phyloP scores from a whole-genome alignment of 2,888 invertebrate genomes.

The Pristionchus fissidentatus region DNA sequence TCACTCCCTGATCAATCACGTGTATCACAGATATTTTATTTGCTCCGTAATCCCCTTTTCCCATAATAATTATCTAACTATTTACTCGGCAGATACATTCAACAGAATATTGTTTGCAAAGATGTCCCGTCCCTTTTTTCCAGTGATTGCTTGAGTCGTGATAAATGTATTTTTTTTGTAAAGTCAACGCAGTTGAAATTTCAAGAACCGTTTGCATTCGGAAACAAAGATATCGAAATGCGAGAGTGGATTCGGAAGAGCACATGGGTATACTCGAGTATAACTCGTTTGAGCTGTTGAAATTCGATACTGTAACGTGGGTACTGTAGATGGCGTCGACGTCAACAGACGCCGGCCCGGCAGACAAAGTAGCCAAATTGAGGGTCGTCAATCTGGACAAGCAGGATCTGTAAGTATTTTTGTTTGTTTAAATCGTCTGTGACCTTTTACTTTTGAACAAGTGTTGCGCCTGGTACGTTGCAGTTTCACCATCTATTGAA shows the following conservation, averaged over 20 bases:
- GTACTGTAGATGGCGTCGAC: conserved; percentile 14
- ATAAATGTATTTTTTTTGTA: background rate
- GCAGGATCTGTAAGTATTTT: background rate
- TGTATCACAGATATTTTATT: conserved; percentile 9
- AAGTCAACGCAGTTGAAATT: background rate
- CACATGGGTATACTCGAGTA: too few relatives aligned
- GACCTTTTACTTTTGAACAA: background rate
- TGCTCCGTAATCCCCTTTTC: background rate
- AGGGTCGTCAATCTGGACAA: conserved; percentile 35
- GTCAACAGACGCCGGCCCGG: conserved; percentile 4
- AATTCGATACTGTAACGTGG: background rate
- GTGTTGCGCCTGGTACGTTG: too few relatives aligned
- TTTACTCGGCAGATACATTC: background rate
- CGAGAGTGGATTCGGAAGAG: background rate
- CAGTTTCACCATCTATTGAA: too few relatives aligned
- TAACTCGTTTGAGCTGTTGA: background rate
- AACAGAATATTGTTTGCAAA: background rate
- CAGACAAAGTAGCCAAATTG: conserved; percentile 17
- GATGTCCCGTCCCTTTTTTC: conserved; percentile 26
- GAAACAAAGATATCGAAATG: conserved; percentile 1
- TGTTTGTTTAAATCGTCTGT: background rate
- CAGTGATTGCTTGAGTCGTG: conserved; percentile 10
- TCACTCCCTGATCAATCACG: conserved; percentile 8
- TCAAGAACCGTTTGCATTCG: background rate
- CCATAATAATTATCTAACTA: conserved; percentile 9